Evolutionary conservation across 2,797 vertebrate species (phyloP).

Genomic region (Pantherophis alleghaniensis): DNA sequence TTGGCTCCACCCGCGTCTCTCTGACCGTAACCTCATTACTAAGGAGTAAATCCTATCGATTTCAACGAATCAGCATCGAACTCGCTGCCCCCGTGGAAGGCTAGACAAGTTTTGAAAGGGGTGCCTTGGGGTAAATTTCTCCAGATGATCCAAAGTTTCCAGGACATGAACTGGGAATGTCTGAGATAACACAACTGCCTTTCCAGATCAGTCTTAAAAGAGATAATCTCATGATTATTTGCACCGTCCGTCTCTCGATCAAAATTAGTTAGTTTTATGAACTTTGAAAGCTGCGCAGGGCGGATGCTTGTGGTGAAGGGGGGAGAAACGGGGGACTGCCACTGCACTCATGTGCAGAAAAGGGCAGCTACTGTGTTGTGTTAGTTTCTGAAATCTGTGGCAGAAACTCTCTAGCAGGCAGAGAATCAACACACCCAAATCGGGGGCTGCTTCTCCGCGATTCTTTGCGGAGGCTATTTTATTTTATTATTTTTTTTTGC

Average conservation of each 20-base stretch:
- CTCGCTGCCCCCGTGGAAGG: neutral
- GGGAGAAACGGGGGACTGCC: neutral
- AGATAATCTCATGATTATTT: too few species aligned
- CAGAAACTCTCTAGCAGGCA: neutral
- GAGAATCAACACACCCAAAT: conserved; percentile 7
- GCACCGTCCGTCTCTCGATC: neutral
- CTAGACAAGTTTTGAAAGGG: neutral
- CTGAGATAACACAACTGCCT: neutral
- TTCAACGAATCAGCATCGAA: neutral
- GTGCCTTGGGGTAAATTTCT: neutral
- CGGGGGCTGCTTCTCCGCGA: neutral
- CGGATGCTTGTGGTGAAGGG: neutral
- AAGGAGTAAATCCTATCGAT: neutral
- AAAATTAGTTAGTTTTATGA: neutral
- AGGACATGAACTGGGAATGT: neutral
- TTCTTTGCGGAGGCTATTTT: conserved; percentile 57
- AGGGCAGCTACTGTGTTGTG: neutral
- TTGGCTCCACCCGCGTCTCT: conserved; percentile 25
- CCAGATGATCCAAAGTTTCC: neutral
- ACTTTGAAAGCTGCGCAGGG: neutral
- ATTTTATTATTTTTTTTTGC: neutral
- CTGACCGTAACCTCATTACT: neutral
- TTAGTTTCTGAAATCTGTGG: neutral
- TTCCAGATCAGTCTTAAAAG: neutral
- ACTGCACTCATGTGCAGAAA: neutral